Conservation (phyloP, 2,888 invertebrate species). For the Tetranychus piercei region DNA sequence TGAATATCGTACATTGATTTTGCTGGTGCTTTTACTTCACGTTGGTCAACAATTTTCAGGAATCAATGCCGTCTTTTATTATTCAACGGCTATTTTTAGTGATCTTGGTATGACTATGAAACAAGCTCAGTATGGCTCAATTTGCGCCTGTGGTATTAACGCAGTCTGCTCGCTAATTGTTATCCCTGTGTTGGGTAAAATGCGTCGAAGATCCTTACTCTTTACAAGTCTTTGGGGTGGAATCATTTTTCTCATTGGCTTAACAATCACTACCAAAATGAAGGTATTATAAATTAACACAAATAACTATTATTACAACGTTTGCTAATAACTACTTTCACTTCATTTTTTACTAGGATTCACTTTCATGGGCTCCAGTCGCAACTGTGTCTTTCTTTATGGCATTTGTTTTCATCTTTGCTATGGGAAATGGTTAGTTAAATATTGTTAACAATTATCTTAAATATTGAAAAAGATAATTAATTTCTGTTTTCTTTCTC, state of each 20-base stretch:
- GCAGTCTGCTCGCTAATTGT: not conserved
- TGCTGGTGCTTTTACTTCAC: not conserved
- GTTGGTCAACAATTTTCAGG: conserved; percentile 4
- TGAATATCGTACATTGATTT: not conserved
- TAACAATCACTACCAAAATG: not conserved
- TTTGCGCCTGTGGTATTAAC: not conserved
- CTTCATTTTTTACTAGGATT: not conserved
- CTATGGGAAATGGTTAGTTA: not conserved
- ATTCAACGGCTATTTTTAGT: not conserved
- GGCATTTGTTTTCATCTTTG: not conserved
- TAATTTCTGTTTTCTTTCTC: not conserved
- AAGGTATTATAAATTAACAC: not conserved
- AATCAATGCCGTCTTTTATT: conserved; percentile 7
- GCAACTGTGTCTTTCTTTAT: not conserved
- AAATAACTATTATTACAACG: not conserved
- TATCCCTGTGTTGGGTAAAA: not conserved
- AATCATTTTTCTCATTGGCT: not conserved
- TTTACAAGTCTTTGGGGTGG: not conserved
- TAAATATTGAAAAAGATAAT: not conserved
- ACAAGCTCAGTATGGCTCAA: not conserved
- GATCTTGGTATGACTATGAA: not conserved
- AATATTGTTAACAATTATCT: not conserved
- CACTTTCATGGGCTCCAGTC: not conserved
- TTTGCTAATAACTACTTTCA: not conserved
- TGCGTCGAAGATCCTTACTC: not conserved